Evolutionary conservation across 1,140 invertebrate species (phyloP), one percentile per base, ranked within the genome.

Genomic region (Scaptodrosophila lebanonensis): DNA sequence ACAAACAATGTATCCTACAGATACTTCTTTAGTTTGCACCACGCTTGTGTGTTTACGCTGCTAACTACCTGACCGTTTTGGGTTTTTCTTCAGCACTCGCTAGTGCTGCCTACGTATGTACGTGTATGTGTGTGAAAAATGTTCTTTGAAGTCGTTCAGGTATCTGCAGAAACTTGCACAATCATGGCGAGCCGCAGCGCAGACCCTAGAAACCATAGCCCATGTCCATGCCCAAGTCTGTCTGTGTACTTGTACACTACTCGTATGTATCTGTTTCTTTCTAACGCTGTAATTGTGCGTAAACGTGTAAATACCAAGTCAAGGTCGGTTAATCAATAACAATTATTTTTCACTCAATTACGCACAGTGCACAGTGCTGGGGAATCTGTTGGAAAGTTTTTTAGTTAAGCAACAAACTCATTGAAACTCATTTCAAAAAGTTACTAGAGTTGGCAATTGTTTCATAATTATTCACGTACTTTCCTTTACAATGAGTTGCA

Each of bases 311-410:
- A 82, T 82, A 82, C 75, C 75, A 62, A 82, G 69, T 82, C 75
- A 82, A 82, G 75, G 75, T 82, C 75, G 75, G 75, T 70, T 82
- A 82, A 82, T 82, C 75, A 82, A 82, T 82, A 82, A 82, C 70
- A 66, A 82, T 82, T 82, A 82, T 82, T 82, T 82, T 82, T 82
- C 75, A 82, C 75, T 82, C 66, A 82, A 82, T 82, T 82, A 82
- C 57, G 67, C 65, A 33, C 51, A 33, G 12, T 11, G 32, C 60
- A 47, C 53, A n/a, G n/a, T n/a, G 39, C 43, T 33, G 52, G 33
- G 33, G 39, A 36, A 42, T 38, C 29, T 50, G 25, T 18, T 54
- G 49, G 18, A 43, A 30, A 33, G 42, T 58, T 15, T 32, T 16
- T 48, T 30, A 38, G 29, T 54, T 38, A 17, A 20, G 18, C 27